A percentile compares a stretch with the other conserved stretches of the same genome.
These are phyloP conservation scores for Corythornis vintsioides DNA, from an alignment of 2,113 vertebrate genomes.

Conservation along the genomic window DNA sequence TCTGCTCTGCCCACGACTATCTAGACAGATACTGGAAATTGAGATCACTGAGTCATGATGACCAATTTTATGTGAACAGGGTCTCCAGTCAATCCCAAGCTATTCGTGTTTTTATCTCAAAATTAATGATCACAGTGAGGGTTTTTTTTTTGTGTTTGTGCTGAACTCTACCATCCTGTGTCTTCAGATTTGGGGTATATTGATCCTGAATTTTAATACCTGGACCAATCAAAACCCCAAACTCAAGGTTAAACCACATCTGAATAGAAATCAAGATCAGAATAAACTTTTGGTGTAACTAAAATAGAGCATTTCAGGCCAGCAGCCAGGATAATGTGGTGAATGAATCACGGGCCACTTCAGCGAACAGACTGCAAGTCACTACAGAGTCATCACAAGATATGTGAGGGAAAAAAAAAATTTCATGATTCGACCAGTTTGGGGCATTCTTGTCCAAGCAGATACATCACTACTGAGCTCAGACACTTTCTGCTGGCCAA, in stretches of 20 bases:
- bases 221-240: rapidly evolving
- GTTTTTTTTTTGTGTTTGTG: not conserved
- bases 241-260: not conserved
- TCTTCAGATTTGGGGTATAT: not conserved
- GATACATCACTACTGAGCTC: not conserved
- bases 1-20: not conserved
- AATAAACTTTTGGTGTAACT: not conserved
- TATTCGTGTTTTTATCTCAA: not conserved
- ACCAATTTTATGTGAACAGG: not conserved
- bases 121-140: not conserved
- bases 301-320: not conserved
- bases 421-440: not conserved
- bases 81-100: not conserved
- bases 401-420: not conserved
- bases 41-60: not conserved
- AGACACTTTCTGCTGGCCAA: not conserved
- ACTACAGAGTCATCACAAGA: not conserved
- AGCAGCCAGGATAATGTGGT: not conserved
- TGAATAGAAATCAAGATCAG: not conserved
- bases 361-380: not conserved
- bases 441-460: not conserved
- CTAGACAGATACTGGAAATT: not conserved
- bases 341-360: not conserved
- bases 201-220: not conserved
- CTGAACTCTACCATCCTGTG: not conserved